These are phyloP conservation scores for Psilanteris sp. DNA, from an alignment of 1,140 invertebrate genomes.

Conservation along the genomic window DNA sequence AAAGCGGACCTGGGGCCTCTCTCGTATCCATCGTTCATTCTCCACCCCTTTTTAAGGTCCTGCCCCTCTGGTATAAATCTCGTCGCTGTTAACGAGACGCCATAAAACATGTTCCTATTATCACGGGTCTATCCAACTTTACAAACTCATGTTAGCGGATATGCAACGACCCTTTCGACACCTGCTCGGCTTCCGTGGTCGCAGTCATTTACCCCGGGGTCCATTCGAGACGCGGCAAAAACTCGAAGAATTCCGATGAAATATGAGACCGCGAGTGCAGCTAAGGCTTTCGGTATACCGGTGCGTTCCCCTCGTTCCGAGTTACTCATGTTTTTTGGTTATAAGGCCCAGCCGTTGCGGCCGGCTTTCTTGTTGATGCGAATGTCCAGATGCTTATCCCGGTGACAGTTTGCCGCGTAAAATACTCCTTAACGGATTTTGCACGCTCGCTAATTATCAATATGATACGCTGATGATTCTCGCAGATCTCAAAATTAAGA, in stretches of 20 bases:
- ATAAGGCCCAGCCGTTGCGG: constrained; percentile 24
- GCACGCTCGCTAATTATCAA: constrained; percentile 54
- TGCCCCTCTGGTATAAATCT: constrained; percentile 62
- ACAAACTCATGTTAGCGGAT: constrained; percentile 50
- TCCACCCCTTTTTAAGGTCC: background rate
- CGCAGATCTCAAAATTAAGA: constrained; percentile 41
- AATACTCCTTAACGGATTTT: constrained; percentile 54
- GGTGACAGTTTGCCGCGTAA: constrained; percentile 51
- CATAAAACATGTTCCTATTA: constrained; percentile 62
- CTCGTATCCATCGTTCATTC: constrained; percentile 4
- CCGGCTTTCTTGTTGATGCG: constrained; percentile 49
- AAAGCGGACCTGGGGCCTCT: constrained; percentile 10
- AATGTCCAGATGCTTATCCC: constrained; percentile 54
- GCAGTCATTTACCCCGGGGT: constrained; percentile 26
- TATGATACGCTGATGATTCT: constrained; percentile 38
- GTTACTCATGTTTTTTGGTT: constrained; percentile 29
- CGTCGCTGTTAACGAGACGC: constrained; percentile 50
- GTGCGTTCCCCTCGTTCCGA: constrained; percentile 14
- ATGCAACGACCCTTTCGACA: constrained; percentile 39
- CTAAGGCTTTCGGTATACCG: constrained; percentile 1
- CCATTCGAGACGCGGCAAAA: constrained; percentile 18
- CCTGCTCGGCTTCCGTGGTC: constrained; percentile 55
- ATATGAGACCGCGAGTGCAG: constrained; percentile 33
- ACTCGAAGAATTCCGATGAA: constrained; percentile 47
- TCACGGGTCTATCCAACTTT: constrained; percentile 34